A percentile compares a stretch with the other conserved stretches of the same genome.
Conservation (phyloP, 1,140 invertebrate species). For the Zaprionus nigranus region DNA sequence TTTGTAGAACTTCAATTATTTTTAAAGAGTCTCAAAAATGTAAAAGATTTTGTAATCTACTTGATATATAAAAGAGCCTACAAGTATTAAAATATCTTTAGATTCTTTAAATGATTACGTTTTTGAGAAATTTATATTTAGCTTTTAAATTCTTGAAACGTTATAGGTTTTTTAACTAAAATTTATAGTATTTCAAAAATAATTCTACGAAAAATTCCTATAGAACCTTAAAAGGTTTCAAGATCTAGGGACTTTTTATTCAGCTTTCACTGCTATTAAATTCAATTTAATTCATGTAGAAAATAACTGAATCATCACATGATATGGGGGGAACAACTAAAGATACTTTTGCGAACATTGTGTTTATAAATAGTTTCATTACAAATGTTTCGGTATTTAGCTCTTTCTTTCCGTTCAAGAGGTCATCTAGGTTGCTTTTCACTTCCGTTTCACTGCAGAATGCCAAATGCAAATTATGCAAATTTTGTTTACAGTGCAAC, state of each 20-base stretch:
- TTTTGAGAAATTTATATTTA: too few relatives aligned
- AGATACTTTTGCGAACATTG: too few relatives aligned
- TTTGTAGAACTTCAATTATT: too few relatives aligned
- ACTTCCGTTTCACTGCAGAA: conserved; percentile 1
- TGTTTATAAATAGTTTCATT: background rate
- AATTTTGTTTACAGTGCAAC: conserved; percentile 9
- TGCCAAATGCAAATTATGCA: background rate
- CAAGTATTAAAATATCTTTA: background rate
- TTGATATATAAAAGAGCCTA: too few relatives aligned
- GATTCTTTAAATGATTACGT: background rate
- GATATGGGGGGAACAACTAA: background rate
- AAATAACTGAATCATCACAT: background rate
- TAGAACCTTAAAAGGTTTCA: background rate
- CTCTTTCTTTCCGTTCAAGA: conserved; percentile 5
- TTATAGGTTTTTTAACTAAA: too few relatives aligned
- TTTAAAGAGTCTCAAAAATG: too few relatives aligned
- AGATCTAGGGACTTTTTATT: background rate
- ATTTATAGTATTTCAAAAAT: too few relatives aligned
- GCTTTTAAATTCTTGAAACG: background rate
- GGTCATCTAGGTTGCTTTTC: background rate
- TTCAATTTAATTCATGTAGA: background rate
- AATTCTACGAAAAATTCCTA: background rate
- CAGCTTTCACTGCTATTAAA: background rate
- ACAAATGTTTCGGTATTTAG: conserved; percentile 7
- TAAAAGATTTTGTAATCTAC: too few relatives aligned